Evolutionary conservation across 2,888 invertebrate species (phyloP).

Genomic region (Metalampra italica): DNA sequence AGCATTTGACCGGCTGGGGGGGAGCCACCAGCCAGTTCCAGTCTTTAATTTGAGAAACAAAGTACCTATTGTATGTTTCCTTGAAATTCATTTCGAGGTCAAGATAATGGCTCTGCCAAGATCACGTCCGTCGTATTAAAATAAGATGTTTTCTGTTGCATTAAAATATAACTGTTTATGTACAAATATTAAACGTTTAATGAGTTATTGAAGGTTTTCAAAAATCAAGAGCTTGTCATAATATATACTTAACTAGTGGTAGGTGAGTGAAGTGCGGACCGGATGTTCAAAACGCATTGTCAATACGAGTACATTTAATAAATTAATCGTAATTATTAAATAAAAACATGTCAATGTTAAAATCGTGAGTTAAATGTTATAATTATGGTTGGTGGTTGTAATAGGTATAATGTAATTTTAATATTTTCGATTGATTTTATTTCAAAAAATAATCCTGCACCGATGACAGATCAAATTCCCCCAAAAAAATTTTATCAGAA

Average conservation of each 20-base stretch:
- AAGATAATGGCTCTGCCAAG: too few relatives aligned
- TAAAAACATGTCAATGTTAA: slow-evolving; percentile 53
- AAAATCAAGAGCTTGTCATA: slow-evolving; percentile 69
- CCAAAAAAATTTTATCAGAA: too few relatives aligned
- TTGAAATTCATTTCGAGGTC: too few relatives aligned
- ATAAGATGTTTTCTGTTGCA: not conserved
- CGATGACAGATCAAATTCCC: too few relatives aligned
- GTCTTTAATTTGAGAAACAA: too few relatives aligned
- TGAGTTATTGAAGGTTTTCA: not conserved
- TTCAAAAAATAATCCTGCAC: too few relatives aligned
- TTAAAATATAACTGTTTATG: slow-evolving; percentile 12
- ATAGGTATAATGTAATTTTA: not conserved
- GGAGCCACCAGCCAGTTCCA: too few relatives aligned
- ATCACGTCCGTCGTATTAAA: too few relatives aligned
- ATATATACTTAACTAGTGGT: too few relatives aligned
- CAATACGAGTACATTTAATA: slow-evolving; percentile 56
- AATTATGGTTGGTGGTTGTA: not conserved
- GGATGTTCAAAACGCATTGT: slow-evolving; percentile 71
- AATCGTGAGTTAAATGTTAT: slow-evolving; percentile 27
- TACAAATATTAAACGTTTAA: slow-evolving; percentile 10
- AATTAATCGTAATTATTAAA: slow-evolving; percentile 33
- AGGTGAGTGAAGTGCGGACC: slow-evolving; percentile 56
- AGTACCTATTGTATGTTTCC: too few relatives aligned
- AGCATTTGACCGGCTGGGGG: too few relatives aligned
- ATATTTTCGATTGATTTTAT: too few relatives aligned